Conservation (phyloP, 2,888 invertebrate species). For the Onthophagus sagittarius region DNA sequence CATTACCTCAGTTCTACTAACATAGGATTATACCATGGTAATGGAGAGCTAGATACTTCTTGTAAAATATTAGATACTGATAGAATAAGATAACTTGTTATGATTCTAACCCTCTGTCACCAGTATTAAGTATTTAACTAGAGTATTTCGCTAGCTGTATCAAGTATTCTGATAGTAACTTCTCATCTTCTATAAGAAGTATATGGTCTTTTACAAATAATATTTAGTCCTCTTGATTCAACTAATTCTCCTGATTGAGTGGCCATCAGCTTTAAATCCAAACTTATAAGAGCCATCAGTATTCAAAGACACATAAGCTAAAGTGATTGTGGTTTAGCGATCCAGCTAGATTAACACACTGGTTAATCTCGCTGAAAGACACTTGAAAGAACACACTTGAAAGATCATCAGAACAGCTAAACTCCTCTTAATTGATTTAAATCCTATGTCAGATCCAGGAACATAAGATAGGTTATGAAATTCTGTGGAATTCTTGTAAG, state of each 20-base stretch:
- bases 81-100: too few relatives aligned
- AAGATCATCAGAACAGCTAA: conserved; percentile 22
- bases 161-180: too few relatives aligned
- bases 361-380: neutral
- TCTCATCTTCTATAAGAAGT: too few relatives aligned
- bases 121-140: too few relatives aligned
- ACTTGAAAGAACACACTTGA: neutral
- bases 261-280: conserved; percentile 30
- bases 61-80: too few relatives aligned
- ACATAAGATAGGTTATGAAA: conserved; percentile 33
- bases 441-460: conserved; percentile 38
- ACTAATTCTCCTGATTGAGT: conserved; percentile 32
- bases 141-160: too few relatives aligned
- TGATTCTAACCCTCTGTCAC: too few relatives aligned
- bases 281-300: conserved; percentile 38
- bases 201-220: too few relatives aligned
- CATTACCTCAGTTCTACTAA: too few relatives aligned
- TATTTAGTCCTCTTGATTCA: too few relatives aligned
- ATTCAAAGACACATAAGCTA: neutral
- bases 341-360: neutral
- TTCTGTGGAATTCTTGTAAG: conserved; percentile 31
- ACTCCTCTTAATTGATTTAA: conserved; percentile 34
- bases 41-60: too few relatives aligned
- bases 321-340: neutral
- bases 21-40: too few relatives aligned